phyloP scores from a whole-genome alignment of 2,888 invertebrate genomes.

The Drosophila multiciliata region DNA sequence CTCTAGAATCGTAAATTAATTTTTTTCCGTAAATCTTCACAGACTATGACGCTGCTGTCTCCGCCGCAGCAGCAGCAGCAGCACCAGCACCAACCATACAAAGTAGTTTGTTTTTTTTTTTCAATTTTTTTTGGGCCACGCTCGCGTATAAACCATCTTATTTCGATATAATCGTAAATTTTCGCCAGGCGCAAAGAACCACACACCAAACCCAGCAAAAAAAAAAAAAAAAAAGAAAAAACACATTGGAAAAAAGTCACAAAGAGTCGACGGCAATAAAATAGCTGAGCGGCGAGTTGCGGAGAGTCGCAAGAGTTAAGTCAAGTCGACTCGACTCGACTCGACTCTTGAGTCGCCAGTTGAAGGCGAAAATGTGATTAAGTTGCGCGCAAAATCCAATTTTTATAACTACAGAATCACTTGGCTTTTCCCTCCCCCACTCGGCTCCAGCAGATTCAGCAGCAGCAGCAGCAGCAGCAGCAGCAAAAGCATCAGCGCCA shows the following conservation, averaged over 20 bases:
- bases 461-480: conserved; percentile 14
- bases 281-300: conserved; percentile 62
- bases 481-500: conserved; percentile 31
- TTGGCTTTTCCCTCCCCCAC: conserved; percentile 70
- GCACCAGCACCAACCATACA: conserved; percentile 46
- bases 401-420: conserved; percentile 81
- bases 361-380: conserved; percentile 80
- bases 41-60: conserved; percentile 35
- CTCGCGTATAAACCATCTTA: conserved; percentile 80
- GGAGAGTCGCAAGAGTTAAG: conserved; percentile 44
- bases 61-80: conserved; percentile 21
- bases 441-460: conserved; percentile 32
- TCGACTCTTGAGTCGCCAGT: conserved; percentile 67
- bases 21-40: conserved; percentile 76
- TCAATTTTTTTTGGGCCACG: conserved; percentile 49
- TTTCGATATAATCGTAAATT: conserved; percentile 81
- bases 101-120: conserved; percentile 55
- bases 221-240: conserved; percentile 22
- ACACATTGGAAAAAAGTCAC: conserved; percentile 54
- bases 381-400: conserved; percentile 81
- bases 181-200: conserved; percentile 70
- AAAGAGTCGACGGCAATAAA: conserved; percentile 76
- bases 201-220: conserved; percentile 51
- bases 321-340: conserved; percentile 45
- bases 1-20: conserved; percentile 79